These are phyloP conservation scores for Megalops atlanticus DNA, from an alignment of 2,113 vertebrate species.

Conservation along the genomic window DNA sequence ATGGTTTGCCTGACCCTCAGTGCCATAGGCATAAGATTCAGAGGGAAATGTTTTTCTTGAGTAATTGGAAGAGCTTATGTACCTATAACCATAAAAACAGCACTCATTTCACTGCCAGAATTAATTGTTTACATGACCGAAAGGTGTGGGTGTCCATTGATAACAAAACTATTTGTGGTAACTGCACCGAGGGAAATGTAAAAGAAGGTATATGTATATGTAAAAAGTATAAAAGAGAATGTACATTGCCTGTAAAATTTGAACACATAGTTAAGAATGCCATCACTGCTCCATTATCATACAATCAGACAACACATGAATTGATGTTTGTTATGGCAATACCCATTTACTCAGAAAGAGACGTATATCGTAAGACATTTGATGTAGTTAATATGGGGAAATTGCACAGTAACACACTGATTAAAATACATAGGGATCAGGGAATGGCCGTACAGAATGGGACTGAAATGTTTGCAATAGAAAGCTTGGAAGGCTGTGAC, in stretches of 20 bases:
- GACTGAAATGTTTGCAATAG: neutral
- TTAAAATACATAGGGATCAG: neutral
- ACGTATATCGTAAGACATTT: neutral
- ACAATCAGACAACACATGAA: neutral
- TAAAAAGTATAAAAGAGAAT: neutral
- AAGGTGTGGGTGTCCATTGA: neutral
- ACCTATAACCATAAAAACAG: neutral
- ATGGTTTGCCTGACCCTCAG: neutral
- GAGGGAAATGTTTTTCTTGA: conserved; percentile 3
- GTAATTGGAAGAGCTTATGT: neutral
- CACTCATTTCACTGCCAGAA: neutral
- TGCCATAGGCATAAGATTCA: neutral
- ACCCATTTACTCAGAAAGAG: neutral
- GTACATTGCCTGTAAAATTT: neutral
- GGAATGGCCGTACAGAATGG: conserved; percentile 13
- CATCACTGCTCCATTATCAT: neutral
- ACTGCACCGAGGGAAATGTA: neutral
- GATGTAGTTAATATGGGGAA: neutral
- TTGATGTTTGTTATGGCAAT: neutral
- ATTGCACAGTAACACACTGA: neutral
- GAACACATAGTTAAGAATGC: neutral
- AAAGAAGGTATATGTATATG: neutral
- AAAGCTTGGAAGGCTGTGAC: neutral
- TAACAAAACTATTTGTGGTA: neutral
- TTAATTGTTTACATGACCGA: neutral